Evolutionary conservation across 2,113 vertebrate species (phyloP).

Genomic region (Motacilla tschutschensis): DNA sequence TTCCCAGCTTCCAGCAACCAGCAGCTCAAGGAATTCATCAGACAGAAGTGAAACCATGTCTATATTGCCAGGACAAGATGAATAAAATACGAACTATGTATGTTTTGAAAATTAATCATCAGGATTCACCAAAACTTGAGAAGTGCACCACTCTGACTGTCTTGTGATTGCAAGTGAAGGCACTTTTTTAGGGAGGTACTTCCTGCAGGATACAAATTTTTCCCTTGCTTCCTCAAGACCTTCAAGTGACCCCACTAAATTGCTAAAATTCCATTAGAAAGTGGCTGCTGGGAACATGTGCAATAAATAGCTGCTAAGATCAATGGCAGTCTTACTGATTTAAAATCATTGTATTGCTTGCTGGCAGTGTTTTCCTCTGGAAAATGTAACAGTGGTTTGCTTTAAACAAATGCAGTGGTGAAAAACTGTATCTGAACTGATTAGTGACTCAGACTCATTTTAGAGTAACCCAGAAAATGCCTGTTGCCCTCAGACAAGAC

Average conservation of each 20-base stretch:
- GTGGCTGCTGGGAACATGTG: conserved; percentile 25
- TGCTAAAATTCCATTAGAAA: conserved; percentile 49
- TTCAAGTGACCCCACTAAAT: conserved; percentile 15
- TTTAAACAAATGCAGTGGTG: conserved; percentile 14
- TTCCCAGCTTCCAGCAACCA: neutral
- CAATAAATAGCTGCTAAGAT: conserved; percentile 60
- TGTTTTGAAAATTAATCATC: neutral
- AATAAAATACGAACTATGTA: neutral
- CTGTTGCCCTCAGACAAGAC: neutral
- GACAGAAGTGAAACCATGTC: neutral
- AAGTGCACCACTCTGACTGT: neutral
- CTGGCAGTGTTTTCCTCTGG: neutral
- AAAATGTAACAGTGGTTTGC: neutral
- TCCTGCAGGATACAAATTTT: neutral
- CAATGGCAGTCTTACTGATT: conserved; percentile 43
- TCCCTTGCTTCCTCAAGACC: neutral
- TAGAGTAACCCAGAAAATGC: neutral
- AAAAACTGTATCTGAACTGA: conserved; percentile 25
- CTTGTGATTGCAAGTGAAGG: neutral
- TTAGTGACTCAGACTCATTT: neutral
- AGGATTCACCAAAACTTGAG: neutral
- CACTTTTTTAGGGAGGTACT: neutral
- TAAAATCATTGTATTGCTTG: conserved; percentile 37
- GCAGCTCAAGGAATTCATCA: neutral
- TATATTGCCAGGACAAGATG: neutral